These are phyloP conservation scores for Lamellibrachia columna DNA, from an alignment of 2,888 invertebrate genomes.

Conservation along the genomic window DNA sequence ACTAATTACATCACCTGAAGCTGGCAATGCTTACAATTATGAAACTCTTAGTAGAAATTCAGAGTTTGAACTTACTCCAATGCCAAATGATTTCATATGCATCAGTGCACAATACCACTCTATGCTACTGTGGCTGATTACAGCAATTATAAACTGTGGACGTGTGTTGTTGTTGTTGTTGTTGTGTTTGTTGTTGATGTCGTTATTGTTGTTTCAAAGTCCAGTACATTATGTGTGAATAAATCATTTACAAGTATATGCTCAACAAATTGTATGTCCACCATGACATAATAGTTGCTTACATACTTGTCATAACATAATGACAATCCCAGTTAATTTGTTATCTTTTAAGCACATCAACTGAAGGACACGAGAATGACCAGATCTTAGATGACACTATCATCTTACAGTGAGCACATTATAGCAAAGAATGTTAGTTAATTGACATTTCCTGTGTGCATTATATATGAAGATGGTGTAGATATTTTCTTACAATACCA, in stretches of 20 bases:
- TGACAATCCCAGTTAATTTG: not conserved
- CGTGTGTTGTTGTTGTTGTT: not conserved
- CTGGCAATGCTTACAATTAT: too few species aligned
- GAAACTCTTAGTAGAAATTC: too few species aligned
- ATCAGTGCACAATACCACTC: too few species aligned
- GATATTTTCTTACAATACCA: not conserved
- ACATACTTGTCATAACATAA: not conserved
- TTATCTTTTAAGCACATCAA: not conserved
- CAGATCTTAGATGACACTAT: not conserved
- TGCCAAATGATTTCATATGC: too few species aligned
- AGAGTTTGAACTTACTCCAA: too few species aligned
- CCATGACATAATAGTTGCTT: not conserved
- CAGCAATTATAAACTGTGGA: not conserved
- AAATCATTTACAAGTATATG: not conserved
- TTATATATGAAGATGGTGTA: not conserved
- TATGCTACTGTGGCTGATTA: too few species aligned
- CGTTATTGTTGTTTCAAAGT: not conserved
- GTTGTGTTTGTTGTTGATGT: too few species aligned
- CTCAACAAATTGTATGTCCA: not conserved
- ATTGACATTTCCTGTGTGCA: not conserved
- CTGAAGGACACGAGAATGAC: not conserved
- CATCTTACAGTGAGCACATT: not conserved
- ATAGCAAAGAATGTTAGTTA: not conserved
- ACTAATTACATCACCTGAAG: too few species aligned
- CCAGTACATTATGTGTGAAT: not conserved